Base-by-base conservation (phyloP, 1,140 invertebrate genomes). In the Drosophila athabasca region DNA sequence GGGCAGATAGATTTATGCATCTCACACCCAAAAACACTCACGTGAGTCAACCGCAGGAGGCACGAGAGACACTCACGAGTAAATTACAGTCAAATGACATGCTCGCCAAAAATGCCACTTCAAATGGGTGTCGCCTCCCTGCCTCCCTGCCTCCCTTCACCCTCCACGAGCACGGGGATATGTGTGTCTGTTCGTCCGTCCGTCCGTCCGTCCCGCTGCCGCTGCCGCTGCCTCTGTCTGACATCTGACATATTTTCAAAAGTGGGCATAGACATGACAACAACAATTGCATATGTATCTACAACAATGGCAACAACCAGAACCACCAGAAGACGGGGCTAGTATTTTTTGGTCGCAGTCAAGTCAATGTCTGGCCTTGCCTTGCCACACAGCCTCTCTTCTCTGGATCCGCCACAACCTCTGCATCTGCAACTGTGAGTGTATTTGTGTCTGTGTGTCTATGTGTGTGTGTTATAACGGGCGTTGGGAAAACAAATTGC, bases 231-330 rank as follows among this genome's bases (percentile, higher is more conserved):
- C 13, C 49, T 49, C 48, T 62, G 53, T 59, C 70, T 78, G 82
- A 87, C 82, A 87, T 71, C 66, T 75, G 83, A 82, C 83, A 87
- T 87, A 85, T 87, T 87, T 88, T 79, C 69, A 75, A 58, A 87
- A 87, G 82, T 85, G 82, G 82, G 82, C 82, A 88, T 76, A 87
- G 82, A 87, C 83, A 87, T 85, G 82, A 82, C 83, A 88, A 82
- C 83, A 87, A 79, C 69, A 73, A 48, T 69, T 69, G 65, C 67
- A 69, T 49, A 66, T 69, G 66, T 69, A 69, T 69, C 35, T 39
- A 39, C 35, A 39, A 39, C 35, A 39, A 39, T 39, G 35, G 35
- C 31, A 75, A 55, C 51, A 74, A 70, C 55, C 74, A 61, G 31
- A 35, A 48, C 19, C 41, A 52, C 62, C 41, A 24, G 48, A 72